phyloP scores from a whole-genome alignment of 2,113 vertebrate genomes.

The Pipa parva region DNA sequence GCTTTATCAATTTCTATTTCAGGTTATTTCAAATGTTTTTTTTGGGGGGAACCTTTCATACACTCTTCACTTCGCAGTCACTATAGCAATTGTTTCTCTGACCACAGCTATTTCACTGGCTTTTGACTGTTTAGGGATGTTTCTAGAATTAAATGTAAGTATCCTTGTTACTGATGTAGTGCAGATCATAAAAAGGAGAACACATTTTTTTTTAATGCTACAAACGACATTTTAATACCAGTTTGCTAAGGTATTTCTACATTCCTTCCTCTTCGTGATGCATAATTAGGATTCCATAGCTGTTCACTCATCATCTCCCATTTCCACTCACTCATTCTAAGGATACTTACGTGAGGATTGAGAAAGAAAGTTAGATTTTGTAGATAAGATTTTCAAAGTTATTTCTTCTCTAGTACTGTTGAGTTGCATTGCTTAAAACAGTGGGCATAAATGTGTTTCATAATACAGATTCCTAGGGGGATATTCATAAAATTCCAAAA shows the following conservation, averaged over 20 bases:
- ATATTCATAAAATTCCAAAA: too few relatives aligned
- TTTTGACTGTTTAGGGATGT: slow-evolving; percentile 85
- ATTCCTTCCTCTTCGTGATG: background rate
- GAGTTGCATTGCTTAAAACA: too few relatives aligned
- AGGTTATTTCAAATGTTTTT: slow-evolving; percentile 85
- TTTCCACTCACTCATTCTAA: background rate
- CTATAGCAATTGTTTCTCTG: slow-evolving; percentile 66
- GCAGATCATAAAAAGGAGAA: too few relatives aligned
- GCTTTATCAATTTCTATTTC: slow-evolving; percentile 54
- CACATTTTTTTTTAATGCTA: too few relatives aligned
- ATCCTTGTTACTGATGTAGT: too few relatives aligned
- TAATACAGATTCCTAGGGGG: too few relatives aligned
- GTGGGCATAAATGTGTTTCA: too few relatives aligned
- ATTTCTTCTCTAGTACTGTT: too few relatives aligned
- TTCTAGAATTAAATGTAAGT: slow-evolving; percentile 91
- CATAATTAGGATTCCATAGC: background rate
- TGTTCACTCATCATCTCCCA: background rate
- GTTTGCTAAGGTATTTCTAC: too few relatives aligned
- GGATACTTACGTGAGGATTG: background rate
- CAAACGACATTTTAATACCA: too few relatives aligned
- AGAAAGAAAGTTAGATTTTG: background rate
- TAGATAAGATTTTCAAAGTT: too few relatives aligned
- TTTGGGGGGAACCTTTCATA: slow-evolving; percentile 71
- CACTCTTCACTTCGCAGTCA: slow-evolving; percentile 68
- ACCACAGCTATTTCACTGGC: slow-evolving; percentile 72